Percentiles rank a stretch among this genome's conserved stretches.
Conservation (phyloP, 2,888 invertebrate species). For the Piscicola geometra region DNA sequence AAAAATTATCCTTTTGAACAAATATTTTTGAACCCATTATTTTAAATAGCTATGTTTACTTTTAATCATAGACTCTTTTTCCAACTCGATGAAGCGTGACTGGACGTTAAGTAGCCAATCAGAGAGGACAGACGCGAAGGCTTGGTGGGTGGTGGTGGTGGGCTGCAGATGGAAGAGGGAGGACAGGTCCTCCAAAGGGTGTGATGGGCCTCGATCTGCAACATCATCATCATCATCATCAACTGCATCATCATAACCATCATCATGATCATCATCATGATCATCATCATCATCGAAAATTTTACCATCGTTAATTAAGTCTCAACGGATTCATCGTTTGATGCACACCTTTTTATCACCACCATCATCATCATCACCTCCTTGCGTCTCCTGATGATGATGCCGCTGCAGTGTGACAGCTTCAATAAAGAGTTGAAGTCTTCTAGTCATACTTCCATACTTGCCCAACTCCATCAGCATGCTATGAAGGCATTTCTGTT, state of each 20-base stretch:
- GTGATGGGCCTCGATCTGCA: no score
- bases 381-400: neutral
- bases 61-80: neutral
- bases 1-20: no score
- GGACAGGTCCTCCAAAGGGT: no score
- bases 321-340: no score
- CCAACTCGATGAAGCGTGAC: neutral
- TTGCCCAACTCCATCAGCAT: neutral
- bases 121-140: conserved; percentile 2
- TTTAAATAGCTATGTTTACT: neutral
- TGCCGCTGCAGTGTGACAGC: neutral
- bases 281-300: conserved; percentile 36
- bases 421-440: neutral
- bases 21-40: no score
- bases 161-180: neutral
- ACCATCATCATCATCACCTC: no score
- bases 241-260: conserved; percentile 18
- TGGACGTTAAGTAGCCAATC: neutral
- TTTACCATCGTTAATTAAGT: no score
- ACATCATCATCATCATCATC: conserved; percentile 33
- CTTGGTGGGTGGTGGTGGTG: neutral
- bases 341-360: no score
- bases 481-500: neutral
- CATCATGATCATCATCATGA: conserved; percentile 35
- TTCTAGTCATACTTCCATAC: neutral